Evolutionary conservation across 2,797 vertebrate genomes (phyloP).

Genomic region (Hephaestus fuliginosus): DNA sequence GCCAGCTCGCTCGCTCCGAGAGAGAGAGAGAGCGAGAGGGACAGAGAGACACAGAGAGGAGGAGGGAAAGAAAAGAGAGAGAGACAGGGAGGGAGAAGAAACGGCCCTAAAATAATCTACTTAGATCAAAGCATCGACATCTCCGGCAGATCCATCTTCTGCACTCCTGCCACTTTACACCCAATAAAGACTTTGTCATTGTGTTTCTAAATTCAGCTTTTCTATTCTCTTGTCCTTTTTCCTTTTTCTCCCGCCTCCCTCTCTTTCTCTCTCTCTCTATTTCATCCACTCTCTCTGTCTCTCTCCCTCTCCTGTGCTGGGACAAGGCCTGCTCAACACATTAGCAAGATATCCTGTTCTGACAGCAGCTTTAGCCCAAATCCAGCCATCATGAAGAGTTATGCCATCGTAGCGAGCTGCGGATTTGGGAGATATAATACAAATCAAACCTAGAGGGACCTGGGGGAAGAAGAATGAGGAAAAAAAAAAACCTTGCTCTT

Average conservation of each 20-base stretch:
- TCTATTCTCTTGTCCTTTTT: not conserved
- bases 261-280: conserved; percentile 7
- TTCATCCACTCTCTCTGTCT: conserved; percentile 7
- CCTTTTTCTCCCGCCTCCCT: not conserved
- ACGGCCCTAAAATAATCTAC: conserved; percentile 50
- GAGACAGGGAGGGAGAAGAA: conserved; percentile 18
- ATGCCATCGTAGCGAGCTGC: conserved; percentile 62
- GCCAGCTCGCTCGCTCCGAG: conserved; percentile 37
- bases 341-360: conserved; percentile 77
- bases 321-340: conserved; percentile 73
- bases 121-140: conserved; percentile 54
- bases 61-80: not conserved
- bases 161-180: conserved; percentile 42
- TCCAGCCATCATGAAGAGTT: conserved; percentile 81
- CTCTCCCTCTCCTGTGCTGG: conserved; percentile 23
- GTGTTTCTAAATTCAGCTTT: not conserved
- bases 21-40: not conserved
- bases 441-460: conserved; percentile 75
- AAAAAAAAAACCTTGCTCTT: not conserved
- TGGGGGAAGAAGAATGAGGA: conserved; percentile 40
- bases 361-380: conserved; percentile 80
- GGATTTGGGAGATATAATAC: conserved; percentile 69
- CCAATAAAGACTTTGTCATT: conserved; percentile 24
- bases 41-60: not conserved
- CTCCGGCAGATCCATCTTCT: conserved; percentile 48